Evolutionary conservation across 2,797 vertebrate genomes (phyloP), one percentile per base, ranked within the genome.

Genomic region (Sebastes steindachneri): DNA sequence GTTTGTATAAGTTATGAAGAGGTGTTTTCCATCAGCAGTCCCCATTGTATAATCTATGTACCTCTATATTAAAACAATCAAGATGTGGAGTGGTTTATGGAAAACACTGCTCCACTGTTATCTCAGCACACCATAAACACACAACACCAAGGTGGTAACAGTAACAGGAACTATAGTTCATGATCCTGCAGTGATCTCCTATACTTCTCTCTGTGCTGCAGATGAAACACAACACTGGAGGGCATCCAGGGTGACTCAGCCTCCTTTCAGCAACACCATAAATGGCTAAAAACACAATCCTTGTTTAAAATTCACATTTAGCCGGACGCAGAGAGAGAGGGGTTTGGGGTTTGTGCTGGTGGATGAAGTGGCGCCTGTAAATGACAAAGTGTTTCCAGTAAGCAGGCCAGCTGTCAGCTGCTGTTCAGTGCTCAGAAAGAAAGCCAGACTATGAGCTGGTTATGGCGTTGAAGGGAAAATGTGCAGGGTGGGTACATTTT

Each of bases 371-470:
- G 57, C 55, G 91, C 35, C 87, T 92, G 66, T 5, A 23, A 68
- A 67, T 90, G 89, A 93, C 92, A 29, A 59, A 63, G 79, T 82
- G 73, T 94, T 94, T 94, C 93, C 92, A 92, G 76, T 64, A 54
- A 37, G 35, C 48, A 63, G 83, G 83, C 86, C 91, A 93, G 88
- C 86, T 91, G 90, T 80, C 79, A 31, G 64, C 78, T 67, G 55
- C 63, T 83, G 59, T n/a, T 29, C 45, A 48, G 17, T 75, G 29
- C 35, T 58, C 59, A 33, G 77, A 82, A 70, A 80, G 12, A 73
- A 72, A 77, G 37, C 1, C 59, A 80, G 37, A 57, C 37, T 59
- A 21, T 68, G 53, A 77, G 63, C 63, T 76, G 59, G 33, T 10
- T 53, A 19, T 25, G 37, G 25, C 3, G n/a, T 72, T 79, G 26